Evolutionary conservation across 2,888 invertebrate genomes (phyloP).

Genomic region (Athalia rosae): DNA sequence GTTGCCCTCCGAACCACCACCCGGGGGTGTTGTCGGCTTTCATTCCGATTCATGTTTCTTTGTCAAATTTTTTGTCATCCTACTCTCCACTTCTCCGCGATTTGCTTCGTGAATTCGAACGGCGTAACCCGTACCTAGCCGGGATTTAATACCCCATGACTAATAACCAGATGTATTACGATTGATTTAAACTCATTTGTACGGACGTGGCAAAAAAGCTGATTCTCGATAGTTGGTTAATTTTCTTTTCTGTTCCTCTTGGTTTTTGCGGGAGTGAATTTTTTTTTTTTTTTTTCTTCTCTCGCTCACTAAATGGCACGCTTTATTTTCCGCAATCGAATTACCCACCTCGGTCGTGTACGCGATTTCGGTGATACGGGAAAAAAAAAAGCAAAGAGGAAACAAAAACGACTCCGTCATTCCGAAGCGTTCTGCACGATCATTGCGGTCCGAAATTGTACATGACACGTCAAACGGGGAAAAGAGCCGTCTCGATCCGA

Average conservation of each 20-base stretch:
- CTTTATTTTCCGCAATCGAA: conserved; percentile 39
- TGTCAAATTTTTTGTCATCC: neutral
- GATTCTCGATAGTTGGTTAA: too few species aligned
- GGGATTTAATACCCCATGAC: conserved; percentile 25
- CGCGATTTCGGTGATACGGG: neutral
- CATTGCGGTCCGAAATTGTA: conserved; percentile 6
- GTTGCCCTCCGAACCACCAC: neutral
- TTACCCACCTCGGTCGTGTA: neutral
- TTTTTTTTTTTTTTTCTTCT: neutral
- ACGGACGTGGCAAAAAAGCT: too few species aligned
- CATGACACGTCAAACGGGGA: too few species aligned
- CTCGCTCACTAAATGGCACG: conserved; percentile 19
- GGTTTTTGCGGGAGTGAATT: neutral
- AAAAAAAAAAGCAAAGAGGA: neutral
- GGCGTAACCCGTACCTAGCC: conserved; percentile 10
- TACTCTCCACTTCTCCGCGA: conserved; percentile 11
- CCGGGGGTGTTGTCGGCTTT: neutral
- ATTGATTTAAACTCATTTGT: too few species aligned
- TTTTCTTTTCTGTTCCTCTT: neutral
- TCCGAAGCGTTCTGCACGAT: conserved; percentile 31
- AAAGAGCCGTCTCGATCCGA: neutral
- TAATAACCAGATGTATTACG: neutral
- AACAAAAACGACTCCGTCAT: conserved; percentile 10
- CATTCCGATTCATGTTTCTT: neutral
- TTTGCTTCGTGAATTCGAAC: conserved; percentile 3